Percentiles rank a stretch among this genome's conserved stretches.
phyloP scores from a whole-genome alignment of 2,888 invertebrate genomes.

The Ichneumoninae sp. region DNA sequence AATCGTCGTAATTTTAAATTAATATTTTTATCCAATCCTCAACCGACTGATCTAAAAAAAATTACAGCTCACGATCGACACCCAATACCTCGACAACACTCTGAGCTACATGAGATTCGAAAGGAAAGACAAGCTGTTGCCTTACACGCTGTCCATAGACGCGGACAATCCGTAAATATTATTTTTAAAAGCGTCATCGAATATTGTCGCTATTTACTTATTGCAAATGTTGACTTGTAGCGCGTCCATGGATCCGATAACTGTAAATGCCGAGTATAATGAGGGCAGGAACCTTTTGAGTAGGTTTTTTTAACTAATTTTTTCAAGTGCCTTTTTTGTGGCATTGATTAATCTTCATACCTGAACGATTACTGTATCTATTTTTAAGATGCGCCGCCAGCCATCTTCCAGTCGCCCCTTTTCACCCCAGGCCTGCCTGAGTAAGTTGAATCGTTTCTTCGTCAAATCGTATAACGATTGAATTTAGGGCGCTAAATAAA shows the following conservation, averaged over 20 bases:
- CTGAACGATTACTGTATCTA: neutral
- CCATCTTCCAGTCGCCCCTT: slow-evolving; percentile 67
- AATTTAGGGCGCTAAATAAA: neutral
- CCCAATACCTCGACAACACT: neutral
- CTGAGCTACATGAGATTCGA: slow-evolving; percentile 3
- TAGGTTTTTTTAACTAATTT: slow-evolving; percentile 25
- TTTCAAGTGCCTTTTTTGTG: neutral
- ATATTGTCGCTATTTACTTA: neutral
- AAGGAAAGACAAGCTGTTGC: neutral
- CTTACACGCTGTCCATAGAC: neutral
- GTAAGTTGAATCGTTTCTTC: slow-evolving; percentile 70
- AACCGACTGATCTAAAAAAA: neutral
- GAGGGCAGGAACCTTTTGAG: slow-evolving; percentile 79
- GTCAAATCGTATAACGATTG: neutral
- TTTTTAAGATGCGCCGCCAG: slow-evolving; percentile 65
- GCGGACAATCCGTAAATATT: neutral
- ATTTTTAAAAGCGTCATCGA: neutral
- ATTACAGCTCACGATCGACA: neutral
- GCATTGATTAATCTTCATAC: neutral
- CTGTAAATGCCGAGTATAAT: slow-evolving; percentile 66
- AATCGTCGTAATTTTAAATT: neutral
- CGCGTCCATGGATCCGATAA: slow-evolving; percentile 57
- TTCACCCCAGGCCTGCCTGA: slow-evolving; percentile 68
- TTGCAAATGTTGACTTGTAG: slow-evolving; percentile 1
- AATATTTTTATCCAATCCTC: neutral